Evolutionary conservation across 2,797 vertebrate genomes (phyloP).

Genomic region (Stomatorhinus walkeri): DNA sequence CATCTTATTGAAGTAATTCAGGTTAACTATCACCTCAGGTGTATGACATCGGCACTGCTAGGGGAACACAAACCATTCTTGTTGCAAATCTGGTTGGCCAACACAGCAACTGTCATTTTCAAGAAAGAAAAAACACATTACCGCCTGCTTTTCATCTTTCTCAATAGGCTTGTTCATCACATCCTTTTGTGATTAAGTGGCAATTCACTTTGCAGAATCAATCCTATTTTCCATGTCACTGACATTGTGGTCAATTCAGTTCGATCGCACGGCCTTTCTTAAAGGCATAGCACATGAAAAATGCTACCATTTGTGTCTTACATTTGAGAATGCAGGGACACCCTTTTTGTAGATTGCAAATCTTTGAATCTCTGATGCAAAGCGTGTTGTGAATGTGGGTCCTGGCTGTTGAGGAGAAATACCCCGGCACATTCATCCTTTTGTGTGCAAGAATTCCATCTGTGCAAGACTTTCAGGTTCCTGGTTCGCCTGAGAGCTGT

Average conservation of each 20-base stretch:
- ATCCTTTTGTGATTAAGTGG: slow-evolving; percentile 13
- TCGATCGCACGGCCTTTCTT: not conserved
- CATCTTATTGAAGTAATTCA: not conserved
- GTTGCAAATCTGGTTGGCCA: not conserved
- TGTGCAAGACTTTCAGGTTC: not conserved
- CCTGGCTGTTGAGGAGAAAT: not conserved
- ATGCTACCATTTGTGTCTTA: not conserved
- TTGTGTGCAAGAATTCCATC: slow-evolving; percentile 4
- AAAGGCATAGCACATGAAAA: not conserved
- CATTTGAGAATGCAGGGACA: not conserved
- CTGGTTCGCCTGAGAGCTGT: not conserved
- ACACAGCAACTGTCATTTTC: not conserved
- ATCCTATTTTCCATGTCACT: not conserved
- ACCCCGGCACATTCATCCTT: not conserved
- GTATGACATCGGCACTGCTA: not conserved
- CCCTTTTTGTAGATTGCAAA: not conserved
- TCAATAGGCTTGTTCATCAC: not conserved
- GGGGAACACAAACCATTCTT: not conserved
- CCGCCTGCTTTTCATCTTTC: not conserved
- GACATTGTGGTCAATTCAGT: not conserved
- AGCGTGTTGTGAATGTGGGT: not conserved
- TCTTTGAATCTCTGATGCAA: not conserved
- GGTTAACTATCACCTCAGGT: not conserved
- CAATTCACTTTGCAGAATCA: not conserved
- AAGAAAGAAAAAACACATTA: not conserved